phyloP scores from a whole-genome alignment of 1,140 invertebrate species.

The Anadara kagoshimensis region DNA sequence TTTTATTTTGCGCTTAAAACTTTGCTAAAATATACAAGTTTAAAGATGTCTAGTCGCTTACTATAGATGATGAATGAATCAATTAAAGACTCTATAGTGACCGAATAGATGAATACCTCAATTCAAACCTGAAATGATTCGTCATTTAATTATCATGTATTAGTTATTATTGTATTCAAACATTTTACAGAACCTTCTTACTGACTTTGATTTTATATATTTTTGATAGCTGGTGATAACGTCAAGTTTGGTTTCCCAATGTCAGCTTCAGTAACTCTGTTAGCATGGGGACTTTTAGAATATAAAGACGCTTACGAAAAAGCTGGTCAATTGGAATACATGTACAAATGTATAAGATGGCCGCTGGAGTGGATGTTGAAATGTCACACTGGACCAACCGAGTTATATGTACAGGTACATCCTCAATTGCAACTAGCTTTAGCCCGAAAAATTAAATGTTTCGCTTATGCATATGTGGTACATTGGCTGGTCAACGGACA shows the following conservation, averaged over 20 bases:
- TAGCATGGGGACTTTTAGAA: slow-evolving; percentile 79
- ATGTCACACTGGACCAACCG: slow-evolving; percentile 45
- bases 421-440: neutral
- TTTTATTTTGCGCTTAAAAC: no score
- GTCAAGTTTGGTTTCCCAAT: slow-evolving; percentile 82
- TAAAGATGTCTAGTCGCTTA: no score
- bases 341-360: slow-evolving; percentile 74
- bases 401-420: slow-evolving; percentile 55
- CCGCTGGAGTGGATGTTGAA: slow-evolving; percentile 80
- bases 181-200: no score
- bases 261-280: slow-evolving; percentile 77
- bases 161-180: no score
- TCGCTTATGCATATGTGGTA: no score
- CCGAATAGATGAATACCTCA: no score
- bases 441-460: neutral
- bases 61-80: no score
- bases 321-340: slow-evolving; percentile 71
- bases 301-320: slow-evolving; percentile 76
- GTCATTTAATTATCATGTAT: no score
- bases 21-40: no score
- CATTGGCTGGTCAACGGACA: no score
- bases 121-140: no score
- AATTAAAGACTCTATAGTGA: no score
- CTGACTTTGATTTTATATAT: neutral
- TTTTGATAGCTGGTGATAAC: slow-evolving; percentile 75